phyloP scores from a whole-genome alignment of 2,113 vertebrate genomes.

The Thermophis baileyi region DNA sequence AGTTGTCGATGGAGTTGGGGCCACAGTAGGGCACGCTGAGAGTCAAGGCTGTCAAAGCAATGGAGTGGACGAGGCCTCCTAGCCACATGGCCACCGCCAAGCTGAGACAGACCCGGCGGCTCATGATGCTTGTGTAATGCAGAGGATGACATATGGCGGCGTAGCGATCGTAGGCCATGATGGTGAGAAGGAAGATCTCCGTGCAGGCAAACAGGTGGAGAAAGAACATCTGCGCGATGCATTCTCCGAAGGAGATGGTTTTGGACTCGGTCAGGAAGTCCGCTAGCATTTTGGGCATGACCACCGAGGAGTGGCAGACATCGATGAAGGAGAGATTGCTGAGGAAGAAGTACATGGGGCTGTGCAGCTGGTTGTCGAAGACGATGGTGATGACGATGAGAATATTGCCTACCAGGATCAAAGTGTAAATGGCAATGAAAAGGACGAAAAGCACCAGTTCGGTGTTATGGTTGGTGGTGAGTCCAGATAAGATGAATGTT shows the following conservation, averaged over 20 bases:
- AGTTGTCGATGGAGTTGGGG: conserved; percentile 11
- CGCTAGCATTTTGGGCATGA: conserved; percentile 25
- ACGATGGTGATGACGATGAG: conserved; percentile 16
- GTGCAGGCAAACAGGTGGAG: conserved; percentile 34
- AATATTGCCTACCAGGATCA: conserved; percentile 34
- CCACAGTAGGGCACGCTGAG: conserved; percentile 27
- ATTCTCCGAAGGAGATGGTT: conserved; percentile 26
- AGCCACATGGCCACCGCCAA: conserved; percentile 2
- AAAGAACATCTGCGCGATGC: conserved; percentile 33
- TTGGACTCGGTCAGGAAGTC: conserved; percentile 2
- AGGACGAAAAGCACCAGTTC: conserved; percentile 18
- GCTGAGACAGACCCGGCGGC: background rate
- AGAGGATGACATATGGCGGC: conserved; percentile 22
- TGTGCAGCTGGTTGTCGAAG: background rate
- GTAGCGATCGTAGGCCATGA: conserved; percentile 32
- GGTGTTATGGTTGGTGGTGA: background rate
- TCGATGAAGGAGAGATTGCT: conserved; percentile 45
- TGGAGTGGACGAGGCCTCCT: background rate
- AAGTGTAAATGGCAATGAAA: conserved; percentile 27
- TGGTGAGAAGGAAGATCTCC: conserved; percentile 30
- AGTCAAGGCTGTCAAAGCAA: background rate
- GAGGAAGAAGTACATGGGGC: conserved; percentile 53
- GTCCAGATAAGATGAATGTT: conserved; percentile 27
- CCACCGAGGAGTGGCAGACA: conserved; percentile 22
- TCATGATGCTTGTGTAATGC: conserved; percentile 18